Conservation (phyloP, 2,113 vertebrate genomes). For the Gopherus evgoodei region DNA sequence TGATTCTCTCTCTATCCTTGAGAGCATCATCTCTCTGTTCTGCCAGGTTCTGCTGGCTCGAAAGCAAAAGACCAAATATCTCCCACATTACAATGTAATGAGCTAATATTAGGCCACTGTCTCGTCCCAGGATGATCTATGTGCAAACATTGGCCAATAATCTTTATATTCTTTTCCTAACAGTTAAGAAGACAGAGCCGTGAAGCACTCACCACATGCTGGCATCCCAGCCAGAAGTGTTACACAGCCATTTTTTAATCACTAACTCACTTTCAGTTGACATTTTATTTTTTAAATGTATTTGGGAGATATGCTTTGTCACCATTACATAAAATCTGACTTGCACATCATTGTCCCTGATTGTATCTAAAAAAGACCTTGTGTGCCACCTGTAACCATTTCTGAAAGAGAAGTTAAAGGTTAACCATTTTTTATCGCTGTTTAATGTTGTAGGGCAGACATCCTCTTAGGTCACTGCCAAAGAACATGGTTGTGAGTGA, state of each 20-base stretch:
- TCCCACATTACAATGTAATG: background rate
- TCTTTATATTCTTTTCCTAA: background rate
- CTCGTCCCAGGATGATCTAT: background rate
- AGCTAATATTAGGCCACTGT: rapidly evolving
- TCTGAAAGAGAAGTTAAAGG: conserved; percentile 4
- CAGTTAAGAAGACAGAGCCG: background rate
- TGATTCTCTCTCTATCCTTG: background rate
- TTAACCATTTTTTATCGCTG: conserved; percentile 3
- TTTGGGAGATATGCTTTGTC: conserved; percentile 22
- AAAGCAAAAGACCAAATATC: background rate
- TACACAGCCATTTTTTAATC: background rate
- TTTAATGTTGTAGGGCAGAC: background rate
- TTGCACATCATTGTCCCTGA: background rate
- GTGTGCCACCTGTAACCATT: background rate
- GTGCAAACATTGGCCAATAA: background rate
- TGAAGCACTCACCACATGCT: background rate
- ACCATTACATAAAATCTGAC: background rate
- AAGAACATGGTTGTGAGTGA: conserved; percentile 16
- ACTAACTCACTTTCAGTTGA: background rate
- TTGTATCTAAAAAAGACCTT: background rate
- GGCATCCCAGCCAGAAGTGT: background rate
- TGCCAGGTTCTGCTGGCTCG: background rate
- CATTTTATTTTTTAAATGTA: background rate
- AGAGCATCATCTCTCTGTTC: background rate
- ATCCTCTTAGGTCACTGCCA: background rate